Evolutionary conservation across 2,888 invertebrate genomes (phyloP), one percentile per base, ranked within the genome.

Genomic region (Lochmaea crataegi): DNA sequence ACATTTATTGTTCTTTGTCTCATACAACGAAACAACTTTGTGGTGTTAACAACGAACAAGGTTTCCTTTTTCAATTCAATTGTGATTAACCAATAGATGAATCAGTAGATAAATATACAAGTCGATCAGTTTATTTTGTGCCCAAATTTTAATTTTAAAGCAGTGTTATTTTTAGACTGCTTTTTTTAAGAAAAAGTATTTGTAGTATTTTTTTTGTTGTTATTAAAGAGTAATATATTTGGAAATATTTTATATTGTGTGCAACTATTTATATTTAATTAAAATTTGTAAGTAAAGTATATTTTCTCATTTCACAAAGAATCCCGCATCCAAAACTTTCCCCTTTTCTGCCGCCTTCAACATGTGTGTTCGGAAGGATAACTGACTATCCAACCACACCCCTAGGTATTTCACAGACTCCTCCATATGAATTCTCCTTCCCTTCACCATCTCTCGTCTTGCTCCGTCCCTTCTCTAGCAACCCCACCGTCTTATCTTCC

Each of bases 141-240:
- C 78, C 75, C 75, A 79, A 75, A 71, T 71, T 73, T 69, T 67
- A 72, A 48, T 65, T 72, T 70, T 63, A 72, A 68, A 76, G 69
- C 65, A 66, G 57, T 74, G 60, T 72, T 73, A 68, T 64, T 65
- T 67, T 65, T 75, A 73, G 73, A 74, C 74, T 72, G 76, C 77
- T 77, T 75, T 74, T 38, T 5, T 65, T 65, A 58, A 66, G 41
- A 45, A 45, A 45, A 38, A 42, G 63, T 53, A 22, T 68, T 60
- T 68, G 26, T 45, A 69, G 26, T 63, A 63, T 60, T 63, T 68
- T 69, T 58, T 41, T 69, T 69, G 78, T 79, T 79, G 77, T 75
- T 76, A 77, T 77, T 79, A 76, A 74, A 77, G 77, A 79, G 74
- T 80, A 75, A 77, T 80, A 78, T 78, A 78, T 78, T 76, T 75